Base-by-base conservation (phyloP, 2,888 invertebrate genomes). In the Mechanitis messenoides region DNA sequence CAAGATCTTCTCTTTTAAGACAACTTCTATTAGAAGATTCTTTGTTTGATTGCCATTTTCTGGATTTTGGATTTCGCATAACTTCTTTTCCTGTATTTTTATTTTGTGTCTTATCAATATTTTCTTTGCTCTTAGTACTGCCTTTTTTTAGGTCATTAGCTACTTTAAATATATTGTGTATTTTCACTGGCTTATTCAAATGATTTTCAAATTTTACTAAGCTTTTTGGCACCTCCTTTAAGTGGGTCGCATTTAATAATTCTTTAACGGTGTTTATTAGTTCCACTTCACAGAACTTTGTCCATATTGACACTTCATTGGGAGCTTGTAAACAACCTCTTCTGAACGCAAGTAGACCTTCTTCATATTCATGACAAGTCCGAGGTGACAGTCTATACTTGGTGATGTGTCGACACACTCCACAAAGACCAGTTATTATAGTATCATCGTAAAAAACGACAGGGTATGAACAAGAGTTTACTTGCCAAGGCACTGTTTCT, bases 201-300 rank as follows among this genome's bases (percentile, higher is more conserved):
- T 98, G 97, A 68, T 92, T 92, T 83, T 98, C 98, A 75, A 97
- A 95, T 67, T 95, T 91, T 0, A 93, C 90, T 57, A 97, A 79
- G 73, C 93, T 93, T n/a, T 84, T 79, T 0, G 97, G 96, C 59
- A 97, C 67, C 66, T 80, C 74, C 53, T 73, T 62, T 33, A 80
- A 61, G 45, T 68, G 70, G 28, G 71, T 69, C 28, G 45, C 56
- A 33, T 47, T 69, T 31, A 90, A 69, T 56, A 92, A 69, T n/a
- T 83, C 73, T 65, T 91, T 91, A 0, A 94, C 83, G 1, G 93
- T 91, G 59, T 85, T 79, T 11, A 95, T 91, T 53, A 97, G 86
- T 76, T 97, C 95, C 3, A 95, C 91, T 90, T 98, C 98, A 89
- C 98, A 98, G 79, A 97, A 97, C 74, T 94, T 95, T 0, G 97